Evolutionary conservation across 2,113 vertebrate genomes (phyloP).

Genomic region (Lucifuga dentata): DNA sequence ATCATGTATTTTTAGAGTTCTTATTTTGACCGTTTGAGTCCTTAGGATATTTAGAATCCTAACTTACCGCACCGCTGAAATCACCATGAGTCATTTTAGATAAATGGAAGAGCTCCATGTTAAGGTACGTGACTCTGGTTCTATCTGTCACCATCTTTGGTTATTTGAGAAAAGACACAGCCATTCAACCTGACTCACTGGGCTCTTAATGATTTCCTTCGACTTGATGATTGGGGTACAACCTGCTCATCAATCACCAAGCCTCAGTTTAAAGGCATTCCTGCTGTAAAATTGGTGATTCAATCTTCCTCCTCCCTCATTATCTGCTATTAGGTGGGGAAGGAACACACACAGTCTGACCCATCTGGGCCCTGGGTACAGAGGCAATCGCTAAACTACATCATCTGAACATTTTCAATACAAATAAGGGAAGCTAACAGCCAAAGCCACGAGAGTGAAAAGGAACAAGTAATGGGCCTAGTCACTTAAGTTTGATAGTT

Average conservation of each 20-base stretch:
- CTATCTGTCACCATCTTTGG: constrained; percentile 20
- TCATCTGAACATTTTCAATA: constrained; percentile 47
- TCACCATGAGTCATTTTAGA: no score
- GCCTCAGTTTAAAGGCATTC: constrained; percentile 53
- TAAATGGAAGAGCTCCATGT: no score
- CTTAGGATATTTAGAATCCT: no score
- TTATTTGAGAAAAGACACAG: constrained; percentile 54
- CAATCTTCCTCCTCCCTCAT: constrained; percentile 59
- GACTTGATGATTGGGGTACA: constrained; percentile 37
- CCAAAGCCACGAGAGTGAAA: constrained; percentile 47
- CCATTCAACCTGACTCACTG: constrained; percentile 24
- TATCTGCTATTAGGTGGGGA: constrained; percentile 71
- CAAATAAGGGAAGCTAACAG: constrained; percentile 41
- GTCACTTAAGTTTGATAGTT: constrained; percentile 50
- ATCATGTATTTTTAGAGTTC: background rate
- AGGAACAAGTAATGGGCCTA: constrained; percentile 43
- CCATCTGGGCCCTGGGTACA: constrained; percentile 40
- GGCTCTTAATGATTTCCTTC: constrained; percentile 15
- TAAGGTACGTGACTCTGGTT: background rate
- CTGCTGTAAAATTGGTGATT: constrained; percentile 62
- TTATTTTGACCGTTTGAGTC: background rate
- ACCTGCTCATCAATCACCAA: constrained; percentile 67
- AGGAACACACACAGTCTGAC: constrained; percentile 53
- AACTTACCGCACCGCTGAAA: no score
- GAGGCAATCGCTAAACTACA: constrained; percentile 56